Base-by-base conservation (phyloP, 2,888 invertebrate species). In the Deilephila porcellus region DNA sequence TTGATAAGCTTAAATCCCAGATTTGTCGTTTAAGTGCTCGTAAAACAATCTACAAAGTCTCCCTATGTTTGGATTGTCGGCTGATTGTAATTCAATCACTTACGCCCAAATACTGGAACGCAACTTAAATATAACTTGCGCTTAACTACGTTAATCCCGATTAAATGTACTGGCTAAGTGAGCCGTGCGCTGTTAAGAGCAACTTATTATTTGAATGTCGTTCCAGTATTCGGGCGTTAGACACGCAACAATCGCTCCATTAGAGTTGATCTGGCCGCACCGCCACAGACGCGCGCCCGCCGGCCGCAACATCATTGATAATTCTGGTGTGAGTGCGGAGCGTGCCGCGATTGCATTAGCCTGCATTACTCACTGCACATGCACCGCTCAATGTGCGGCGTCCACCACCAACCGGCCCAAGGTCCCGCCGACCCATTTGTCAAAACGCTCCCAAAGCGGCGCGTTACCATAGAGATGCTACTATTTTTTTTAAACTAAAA, bases 301-400 rank as follows among this genome's bases (percentile, higher is more conserved):
- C n/a, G 34, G 19, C 8, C 32, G 63, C 53, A 32, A 81, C 77
- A 83, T 83, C 82, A 83, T 82, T 84, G 84, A 83, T 84, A 84
- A 85, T 84, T 84, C 82, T 79, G 74, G 71, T 81, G 80, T 77
- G 80, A 87, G 84, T 80, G 78, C 14, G 52, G 79, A 87, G 84
- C 80, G 78, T 62, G 73, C 63, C 37, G 71, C 70, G 70, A 81
- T 80, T 87, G 84, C 83, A 85, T 86, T 86, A 84, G 72, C 74
- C 76, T 82, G 78, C 82, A 86, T 87, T 85, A 83, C 79, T 52
- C 81, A 72, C 79, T 80, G 78, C 52, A 60, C 70, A 71, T 71
- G 64, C 62, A 62, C 45, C 71, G 71, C 71, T 29, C 56, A 74
- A 71, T 37, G 60, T 52, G 52, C 67, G 25, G 25, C 25, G 56